phyloP scores from a whole-genome alignment of 2,113 vertebrate genomes.

The Mastomys natalensis region DNA sequence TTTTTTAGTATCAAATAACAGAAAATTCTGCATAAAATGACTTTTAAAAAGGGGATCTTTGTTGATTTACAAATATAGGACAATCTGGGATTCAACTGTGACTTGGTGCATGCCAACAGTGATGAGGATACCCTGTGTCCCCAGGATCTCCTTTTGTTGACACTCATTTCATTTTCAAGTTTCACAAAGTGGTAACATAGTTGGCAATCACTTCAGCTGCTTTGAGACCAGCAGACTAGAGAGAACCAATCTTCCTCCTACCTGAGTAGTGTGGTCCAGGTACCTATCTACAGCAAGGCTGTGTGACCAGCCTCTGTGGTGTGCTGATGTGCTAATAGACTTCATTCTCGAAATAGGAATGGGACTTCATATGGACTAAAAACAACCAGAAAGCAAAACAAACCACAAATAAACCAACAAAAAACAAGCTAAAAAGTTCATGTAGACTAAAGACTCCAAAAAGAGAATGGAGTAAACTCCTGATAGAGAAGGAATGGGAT shows the following conservation, averaged over 20 bases:
- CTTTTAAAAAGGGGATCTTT: slow-evolving; percentile 48
- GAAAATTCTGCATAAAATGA: slow-evolving; percentile 29
- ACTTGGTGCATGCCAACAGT: background rate
- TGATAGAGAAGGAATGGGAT: background rate
- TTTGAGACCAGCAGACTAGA: background rate
- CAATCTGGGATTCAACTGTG: background rate
- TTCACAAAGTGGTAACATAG: background rate
- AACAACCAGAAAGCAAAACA: background rate
- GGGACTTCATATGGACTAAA: background rate
- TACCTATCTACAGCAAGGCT: background rate
- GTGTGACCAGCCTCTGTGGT: background rate
- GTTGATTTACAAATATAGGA: background rate
- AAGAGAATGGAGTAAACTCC: background rate
- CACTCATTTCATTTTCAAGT: background rate
- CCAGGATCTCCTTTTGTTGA: background rate
- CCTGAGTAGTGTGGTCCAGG: background rate
- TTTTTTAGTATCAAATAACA: background rate
- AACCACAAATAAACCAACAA: background rate
- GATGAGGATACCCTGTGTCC: background rate
- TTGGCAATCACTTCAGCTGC: background rate
- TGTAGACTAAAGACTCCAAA: background rate
- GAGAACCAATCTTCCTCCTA: background rate
- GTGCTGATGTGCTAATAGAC: background rate
- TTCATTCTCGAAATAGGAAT: background rate
- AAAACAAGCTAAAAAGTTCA: background rate